Evolutionary conservation across 1,140 invertebrate genomes (phyloP), one percentile per base, ranked within the genome.

Genomic region (Diploscapter pachys): DNA sequence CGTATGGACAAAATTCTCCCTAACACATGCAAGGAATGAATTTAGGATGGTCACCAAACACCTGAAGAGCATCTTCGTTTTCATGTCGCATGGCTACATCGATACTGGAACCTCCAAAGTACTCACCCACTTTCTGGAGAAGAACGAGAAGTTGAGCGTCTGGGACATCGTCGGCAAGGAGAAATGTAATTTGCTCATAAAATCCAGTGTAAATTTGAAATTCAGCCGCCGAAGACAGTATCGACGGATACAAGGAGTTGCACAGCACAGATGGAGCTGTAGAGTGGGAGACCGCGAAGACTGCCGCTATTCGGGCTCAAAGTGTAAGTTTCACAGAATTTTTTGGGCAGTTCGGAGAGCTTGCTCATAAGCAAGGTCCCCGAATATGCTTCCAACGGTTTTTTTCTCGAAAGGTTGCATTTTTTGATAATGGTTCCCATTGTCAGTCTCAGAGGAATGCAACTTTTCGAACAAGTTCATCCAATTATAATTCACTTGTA

Each of bases 181-280:
- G 64, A 78, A 78, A 63, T 5, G 63, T 8, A 53, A 54, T 49
- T 53, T 11, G 6, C 5, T 67, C 52, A 9, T 67, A 48, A 53
- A 3, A 67, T 51, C 8, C 5, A 51, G 8, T n/a, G 9, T 49
- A 51, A 2, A 5, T n/a, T 67, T 67, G 3, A 13, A 55, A 67
- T 76, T 57, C 72, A 78, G 77, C 63, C 4, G 48, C 74, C 5
- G 63, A 78, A 5, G 62, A 71, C 54, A 62, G 68, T n/a, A 77
- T 78, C 54, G 77, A 78, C 63, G 77, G 77, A 5, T 78, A 78
- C 56, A 63, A 71, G 8, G 77, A 78, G 56, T 49, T 78, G 9
- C 77, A 78, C 56, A 72, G 73, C 11, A 66, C 61, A 2, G 53
- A 78, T n/a, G 77, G 75, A 63, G 31, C 69, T 4, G 31, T 31